A percentile compares a stretch with the other conserved stretches of the same genome.
Conservation (phyloP, 2,113 vertebrate genomes). For the Pedetes capensis region DNA sequence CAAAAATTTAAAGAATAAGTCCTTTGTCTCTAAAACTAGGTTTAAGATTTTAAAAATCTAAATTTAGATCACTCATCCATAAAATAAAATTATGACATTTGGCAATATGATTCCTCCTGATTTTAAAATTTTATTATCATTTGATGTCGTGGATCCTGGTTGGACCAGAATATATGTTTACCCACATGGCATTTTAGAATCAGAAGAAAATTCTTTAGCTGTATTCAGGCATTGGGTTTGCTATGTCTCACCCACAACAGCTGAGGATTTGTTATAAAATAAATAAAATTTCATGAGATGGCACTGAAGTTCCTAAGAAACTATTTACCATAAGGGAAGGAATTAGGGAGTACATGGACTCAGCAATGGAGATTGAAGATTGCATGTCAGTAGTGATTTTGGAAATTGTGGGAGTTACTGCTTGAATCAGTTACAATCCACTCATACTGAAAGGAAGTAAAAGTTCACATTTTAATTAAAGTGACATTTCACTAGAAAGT, state of each 20-base stretch:
- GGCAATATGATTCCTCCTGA: neutral
- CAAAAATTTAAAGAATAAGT: neutral
- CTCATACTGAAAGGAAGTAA: neutral
- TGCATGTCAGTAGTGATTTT: neutral
- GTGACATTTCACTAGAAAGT: neutral
- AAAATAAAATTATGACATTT: neutral
- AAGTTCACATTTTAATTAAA: neutral
- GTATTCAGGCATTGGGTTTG: neutral
- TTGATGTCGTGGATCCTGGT: neutral
- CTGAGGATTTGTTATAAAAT: neutral
- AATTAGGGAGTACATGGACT: neutral
- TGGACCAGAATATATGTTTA: neutral
- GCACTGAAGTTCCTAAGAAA: neutral
- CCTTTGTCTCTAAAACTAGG: neutral
- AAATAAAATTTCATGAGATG: neutral
- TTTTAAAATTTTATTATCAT: neutral
- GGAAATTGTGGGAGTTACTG: neutral
- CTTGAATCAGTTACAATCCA: neutral
- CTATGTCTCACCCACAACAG: neutral
- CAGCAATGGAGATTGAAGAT: neutral
- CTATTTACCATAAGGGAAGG: neutral
- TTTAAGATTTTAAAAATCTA: neutral
- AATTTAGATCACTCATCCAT: accelerated
- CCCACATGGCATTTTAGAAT: neutral
- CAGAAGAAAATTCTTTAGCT: neutral